Percentiles rank a stretch among this genome's conserved stretches.
These are phyloP conservation scores for Metellina segmentata DNA, from an alignment of 2,888 invertebrate genomes.

Conservation along the genomic window DNA sequence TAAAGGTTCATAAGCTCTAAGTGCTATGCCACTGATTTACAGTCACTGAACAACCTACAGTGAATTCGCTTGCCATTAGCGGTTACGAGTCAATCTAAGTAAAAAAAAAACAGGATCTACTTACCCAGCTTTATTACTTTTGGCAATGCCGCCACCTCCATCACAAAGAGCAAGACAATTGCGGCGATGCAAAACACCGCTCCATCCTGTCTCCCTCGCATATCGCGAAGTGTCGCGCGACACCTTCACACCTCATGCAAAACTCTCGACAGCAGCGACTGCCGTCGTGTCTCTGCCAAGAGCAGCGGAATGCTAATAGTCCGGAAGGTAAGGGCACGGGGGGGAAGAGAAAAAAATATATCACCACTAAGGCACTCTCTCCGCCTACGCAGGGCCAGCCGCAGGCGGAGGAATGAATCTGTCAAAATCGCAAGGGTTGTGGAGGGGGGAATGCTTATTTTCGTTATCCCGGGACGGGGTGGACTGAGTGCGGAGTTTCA, in stretches of 20 bases:
- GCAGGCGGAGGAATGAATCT: neutral
- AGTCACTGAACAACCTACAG: neutral
- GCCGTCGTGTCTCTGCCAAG: constrained; percentile 31
- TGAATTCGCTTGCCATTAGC: too few relatives aligned
- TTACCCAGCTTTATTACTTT: constrained; percentile 60
- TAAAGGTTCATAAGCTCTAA: neutral
- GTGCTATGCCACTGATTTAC: neutral
- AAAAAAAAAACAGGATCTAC: neutral
- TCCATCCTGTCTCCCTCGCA: neutral
- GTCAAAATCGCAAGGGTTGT: constrained; percentile 9
- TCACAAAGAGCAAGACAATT: constrained; percentile 7
- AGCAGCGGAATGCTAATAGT: constrained; percentile 48
- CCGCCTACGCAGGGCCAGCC: neutral
- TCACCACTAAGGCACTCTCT: neutral
- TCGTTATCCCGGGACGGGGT: neutral
- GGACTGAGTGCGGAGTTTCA: neutral
- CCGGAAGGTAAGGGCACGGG: neutral
- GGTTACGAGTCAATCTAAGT: too few relatives aligned
- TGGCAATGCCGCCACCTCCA: constrained; percentile 27
- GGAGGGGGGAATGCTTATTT: constrained; percentile 9
- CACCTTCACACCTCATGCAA: neutral
- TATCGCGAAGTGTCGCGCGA: neutral
- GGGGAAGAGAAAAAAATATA: constrained; percentile 7
- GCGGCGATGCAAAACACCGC: neutral
- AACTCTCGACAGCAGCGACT: neutral